A percentile compares a stretch with the other conserved stretches of the same genome.
These are phyloP conservation scores for Ophiothrix spiculata DNA, from an alignment of 35 echinoderm and acorn worm genomes.

Conservation along the genomic window DNA sequence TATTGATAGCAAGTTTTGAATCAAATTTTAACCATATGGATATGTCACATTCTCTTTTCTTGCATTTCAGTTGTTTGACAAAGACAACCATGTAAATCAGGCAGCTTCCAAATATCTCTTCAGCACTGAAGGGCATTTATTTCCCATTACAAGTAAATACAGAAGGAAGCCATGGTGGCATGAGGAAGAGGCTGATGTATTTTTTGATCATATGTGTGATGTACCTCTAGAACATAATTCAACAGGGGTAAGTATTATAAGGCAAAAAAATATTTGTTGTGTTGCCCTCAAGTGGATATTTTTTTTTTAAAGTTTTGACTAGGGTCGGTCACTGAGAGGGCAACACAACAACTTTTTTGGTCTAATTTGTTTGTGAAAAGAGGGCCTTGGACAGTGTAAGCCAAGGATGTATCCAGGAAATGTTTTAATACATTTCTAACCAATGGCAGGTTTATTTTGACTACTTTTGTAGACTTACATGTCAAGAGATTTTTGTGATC, in stretches of 20 bases:
- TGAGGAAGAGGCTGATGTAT: slow-evolving; percentile 9
- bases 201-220: slow-evolving; percentile 12
- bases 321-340: background rate
- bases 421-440: too few species aligned
- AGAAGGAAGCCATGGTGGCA: slow-evolving; percentile 38
- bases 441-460: too few species aligned
- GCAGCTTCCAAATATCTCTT: slow-evolving; percentile 86
- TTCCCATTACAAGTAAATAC: slow-evolving; percentile 68
- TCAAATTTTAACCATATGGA: background rate
- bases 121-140: slow-evolving; percentile 91
- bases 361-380: background rate
- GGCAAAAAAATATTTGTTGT: background rate
- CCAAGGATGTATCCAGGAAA: background rate
- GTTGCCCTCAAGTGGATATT: background rate
- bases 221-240: slow-evolving; percentile 13
- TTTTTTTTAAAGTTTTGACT: background rate
- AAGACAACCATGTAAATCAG: slow-evolving; percentile 89
- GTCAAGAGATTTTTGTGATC: too few species aligned
- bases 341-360: background rate
- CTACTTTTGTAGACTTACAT: too few species aligned
- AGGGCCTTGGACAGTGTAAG: background rate
- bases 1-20: background rate
- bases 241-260: slow-evolving; percentile 4
- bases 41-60: background rate
- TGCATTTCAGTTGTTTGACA: slow-evolving; percentile 78